A percentile compares a stretch with the other conserved stretches of the same genome.
phyloP scores from a whole-genome alignment of 2,113 vertebrate species.

The Leucoraja erinaceus region DNA sequence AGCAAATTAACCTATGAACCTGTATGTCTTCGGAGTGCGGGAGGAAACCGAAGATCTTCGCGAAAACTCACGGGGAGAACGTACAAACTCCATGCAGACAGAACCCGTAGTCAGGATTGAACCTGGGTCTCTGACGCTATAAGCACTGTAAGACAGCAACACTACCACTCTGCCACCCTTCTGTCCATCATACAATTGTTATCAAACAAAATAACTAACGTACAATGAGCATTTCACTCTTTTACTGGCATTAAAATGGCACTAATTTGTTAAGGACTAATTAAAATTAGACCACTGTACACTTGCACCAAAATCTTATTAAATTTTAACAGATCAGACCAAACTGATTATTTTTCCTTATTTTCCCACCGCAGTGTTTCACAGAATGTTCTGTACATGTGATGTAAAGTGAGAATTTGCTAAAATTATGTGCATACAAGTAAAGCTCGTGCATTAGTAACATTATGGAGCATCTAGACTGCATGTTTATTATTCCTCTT shows the following conservation, averaged over 20 bases:
- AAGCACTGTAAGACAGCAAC: too few species aligned
- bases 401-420: neutral
- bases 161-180: too few species aligned
- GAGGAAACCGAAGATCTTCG: too few species aligned
- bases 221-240: conserved; percentile 59
- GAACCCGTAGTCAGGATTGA: too few species aligned
- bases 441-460: neutral
- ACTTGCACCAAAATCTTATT: conserved; percentile 50
- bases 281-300: conserved; percentile 58
- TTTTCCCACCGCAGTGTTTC: neutral
- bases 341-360: conserved; percentile 34
- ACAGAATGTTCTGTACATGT: neutral
- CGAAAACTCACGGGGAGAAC: too few species aligned
- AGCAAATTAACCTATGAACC: too few species aligned
- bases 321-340: conserved; percentile 31
- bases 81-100: too few species aligned
- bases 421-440: neutral
- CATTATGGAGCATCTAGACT: neutral
- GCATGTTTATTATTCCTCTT: neutral
- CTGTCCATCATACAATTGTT: neutral
- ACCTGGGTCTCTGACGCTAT: too few species aligned
- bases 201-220: conserved; percentile 53
- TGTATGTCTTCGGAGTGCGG: too few species aligned
- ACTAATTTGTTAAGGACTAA: conserved; percentile 53
- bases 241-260: conserved; percentile 62